A percentile compares a stretch with the other conserved stretches of the same genome.
These are phyloP conservation scores for Arge pagana DNA, from an alignment of 2,888 invertebrate species.

Conservation along the genomic window DNA sequence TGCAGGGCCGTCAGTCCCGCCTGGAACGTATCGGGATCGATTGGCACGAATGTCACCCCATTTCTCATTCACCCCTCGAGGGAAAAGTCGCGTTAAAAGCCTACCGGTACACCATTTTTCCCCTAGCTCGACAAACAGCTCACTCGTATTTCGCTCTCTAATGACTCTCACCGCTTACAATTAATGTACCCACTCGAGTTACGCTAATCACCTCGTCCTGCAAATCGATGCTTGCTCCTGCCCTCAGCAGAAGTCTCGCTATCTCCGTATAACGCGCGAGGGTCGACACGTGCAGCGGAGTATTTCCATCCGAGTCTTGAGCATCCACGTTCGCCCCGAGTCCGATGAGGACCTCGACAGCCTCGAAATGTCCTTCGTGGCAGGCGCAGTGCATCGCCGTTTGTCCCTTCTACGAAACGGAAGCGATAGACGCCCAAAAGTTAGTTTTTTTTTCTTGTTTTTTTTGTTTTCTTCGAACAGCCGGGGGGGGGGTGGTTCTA, in stretches of 20 bases:
- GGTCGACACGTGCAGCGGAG: conserved; percentile 77
- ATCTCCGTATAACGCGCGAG: conserved; percentile 76
- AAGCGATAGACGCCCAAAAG: too few species aligned
- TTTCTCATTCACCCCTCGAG: too few species aligned
- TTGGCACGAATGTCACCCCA: neutral
- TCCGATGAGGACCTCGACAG: conserved; percentile 65
- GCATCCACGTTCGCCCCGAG: conserved; percentile 71
- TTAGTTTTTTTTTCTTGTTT: neutral
- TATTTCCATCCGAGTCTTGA: conserved; percentile 72
- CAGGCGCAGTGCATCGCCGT: conserved; percentile 75
- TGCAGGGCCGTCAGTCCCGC: conserved; percentile 72
- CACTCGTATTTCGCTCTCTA: too few species aligned
- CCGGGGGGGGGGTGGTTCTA: neutral
- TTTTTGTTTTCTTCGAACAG: neutral
- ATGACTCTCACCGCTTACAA: too few species aligned
- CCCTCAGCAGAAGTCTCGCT: conserved; percentile 71
- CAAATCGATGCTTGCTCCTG: conserved; percentile 68
- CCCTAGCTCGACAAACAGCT: too few species aligned
- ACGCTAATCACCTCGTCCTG: conserved; percentile 56
- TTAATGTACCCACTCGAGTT: too few species aligned
- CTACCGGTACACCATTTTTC: too few species aligned
- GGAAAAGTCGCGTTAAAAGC: too few species aligned
- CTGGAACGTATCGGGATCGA: conserved; percentile 55
- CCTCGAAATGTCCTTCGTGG: conserved; percentile 68
- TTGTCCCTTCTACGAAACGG: conserved; percentile 62